Evolutionary conservation across 1,140 invertebrate species (phyloP).

Genomic region (Hyles vespertilio): DNA sequence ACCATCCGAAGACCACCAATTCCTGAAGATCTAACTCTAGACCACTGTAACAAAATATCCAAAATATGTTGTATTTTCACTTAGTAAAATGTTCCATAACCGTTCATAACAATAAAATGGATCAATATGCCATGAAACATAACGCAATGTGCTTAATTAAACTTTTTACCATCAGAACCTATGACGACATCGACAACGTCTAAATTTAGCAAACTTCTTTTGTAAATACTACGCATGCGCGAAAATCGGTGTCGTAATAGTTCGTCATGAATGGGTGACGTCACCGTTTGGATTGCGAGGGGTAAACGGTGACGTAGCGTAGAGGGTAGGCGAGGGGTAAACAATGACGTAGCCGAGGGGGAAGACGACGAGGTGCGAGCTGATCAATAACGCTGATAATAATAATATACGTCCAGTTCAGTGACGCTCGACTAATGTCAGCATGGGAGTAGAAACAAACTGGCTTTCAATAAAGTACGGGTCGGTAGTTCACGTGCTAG

Average conservation of each 20-base stretch:
- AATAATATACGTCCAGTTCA: slow-evolving; percentile 49
- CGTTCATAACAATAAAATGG: too few relatives aligned
- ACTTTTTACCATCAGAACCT: not conserved
- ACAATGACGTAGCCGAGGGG: slow-evolving; percentile 48
- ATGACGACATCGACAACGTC: slow-evolving; percentile 21
- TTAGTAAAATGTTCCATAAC: too few relatives aligned
- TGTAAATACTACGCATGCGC: slow-evolving; percentile 48
- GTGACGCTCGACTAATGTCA: slow-evolving; percentile 53
- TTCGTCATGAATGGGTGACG: slow-evolving; percentile 51
- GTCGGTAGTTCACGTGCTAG: slow-evolving; percentile 43
- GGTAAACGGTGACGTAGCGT: slow-evolving; percentile 38
- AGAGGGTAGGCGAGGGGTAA: slow-evolving; percentile 25
- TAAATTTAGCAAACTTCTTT: slow-evolving; percentile 31
- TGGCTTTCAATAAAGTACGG: slow-evolving; percentile 58
- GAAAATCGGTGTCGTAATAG: slow-evolving; percentile 37
- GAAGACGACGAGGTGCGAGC: slow-evolving; percentile 28
- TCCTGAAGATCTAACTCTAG: too few relatives aligned
- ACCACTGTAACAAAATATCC: too few relatives aligned
- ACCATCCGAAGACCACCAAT: too few relatives aligned
- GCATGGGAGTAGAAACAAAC: slow-evolving; percentile 36
- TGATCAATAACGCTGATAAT: slow-evolving; percentile 50
- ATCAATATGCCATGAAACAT: too few relatives aligned
- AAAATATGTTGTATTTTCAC: too few relatives aligned
- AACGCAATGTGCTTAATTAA: too few relatives aligned
- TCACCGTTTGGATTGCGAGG: slow-evolving; percentile 29